Evolutionary conservation across 2,888 invertebrate species (phyloP).

Genomic region (Elegia similella): DNA sequence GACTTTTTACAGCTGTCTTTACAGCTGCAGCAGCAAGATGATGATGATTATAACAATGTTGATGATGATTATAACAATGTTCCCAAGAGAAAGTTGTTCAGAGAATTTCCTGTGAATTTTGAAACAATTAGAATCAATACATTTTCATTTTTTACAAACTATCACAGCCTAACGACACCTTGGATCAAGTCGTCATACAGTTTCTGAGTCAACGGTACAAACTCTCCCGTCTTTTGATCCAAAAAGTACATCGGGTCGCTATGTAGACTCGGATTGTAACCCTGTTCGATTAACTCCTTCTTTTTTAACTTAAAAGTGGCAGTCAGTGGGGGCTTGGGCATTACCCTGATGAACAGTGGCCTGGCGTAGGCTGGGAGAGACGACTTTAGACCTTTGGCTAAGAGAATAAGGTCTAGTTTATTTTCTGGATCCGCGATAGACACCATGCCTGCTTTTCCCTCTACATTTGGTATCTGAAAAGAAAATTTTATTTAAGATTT

Average conservation of each 20-base stretch:
- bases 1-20: too few relatives aligned
- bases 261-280: constrained; percentile 84
- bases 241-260: constrained; percentile 87
- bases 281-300: constrained; percentile 91
- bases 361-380: constrained; percentile 91
- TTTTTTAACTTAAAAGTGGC: constrained; percentile 97
- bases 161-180: constrained; percentile 78
- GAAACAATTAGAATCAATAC: neutral
- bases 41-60: too few relatives aligned
- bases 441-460: constrained; percentile 97
- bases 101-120: too few relatives aligned
- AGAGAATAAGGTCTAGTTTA: constrained; percentile 81
- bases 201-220: constrained; percentile 67
- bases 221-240: constrained; percentile 66
- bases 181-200: constrained; percentile 71
- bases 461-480: constrained; percentile 86
- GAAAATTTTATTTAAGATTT: neutral
- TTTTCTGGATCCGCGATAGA: constrained; percentile 90
- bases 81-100: too few relatives aligned
- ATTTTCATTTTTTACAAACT: neutral
- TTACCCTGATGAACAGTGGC: constrained; percentile 92
- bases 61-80: too few relatives aligned
- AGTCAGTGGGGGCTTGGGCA: constrained; percentile 89
- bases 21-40: too few relatives aligned
- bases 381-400: constrained; percentile 62